Conservation (phyloP, 2,797 vertebrate genomes). For the Gallinago stenura region DNA sequence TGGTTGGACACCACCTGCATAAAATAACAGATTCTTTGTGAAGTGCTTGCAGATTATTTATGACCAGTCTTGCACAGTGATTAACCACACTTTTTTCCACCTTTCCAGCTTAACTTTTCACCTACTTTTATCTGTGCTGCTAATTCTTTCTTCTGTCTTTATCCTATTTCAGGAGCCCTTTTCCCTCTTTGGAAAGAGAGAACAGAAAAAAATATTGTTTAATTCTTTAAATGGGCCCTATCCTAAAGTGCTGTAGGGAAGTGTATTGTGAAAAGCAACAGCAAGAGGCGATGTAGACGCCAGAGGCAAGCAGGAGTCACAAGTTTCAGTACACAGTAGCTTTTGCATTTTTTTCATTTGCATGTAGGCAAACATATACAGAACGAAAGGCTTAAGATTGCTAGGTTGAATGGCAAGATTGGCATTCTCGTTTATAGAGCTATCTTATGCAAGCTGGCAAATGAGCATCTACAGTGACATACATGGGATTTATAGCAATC, state of each 20-base stretch:
- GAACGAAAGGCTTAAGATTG: neutral
- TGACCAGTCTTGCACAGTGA: rapidly evolving
- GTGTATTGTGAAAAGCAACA: neutral
- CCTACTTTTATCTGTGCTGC: neutral
- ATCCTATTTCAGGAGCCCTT: neutral
- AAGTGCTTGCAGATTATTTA: neutral
- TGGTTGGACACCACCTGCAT: neutral
- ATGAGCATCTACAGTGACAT: neutral
- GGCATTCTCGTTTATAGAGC: neutral
- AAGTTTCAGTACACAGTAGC: neutral
- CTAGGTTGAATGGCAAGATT: neutral
- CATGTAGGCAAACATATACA: neutral
- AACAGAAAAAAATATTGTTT: neutral
- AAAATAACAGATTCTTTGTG: neutral
- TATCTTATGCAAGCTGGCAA: neutral
- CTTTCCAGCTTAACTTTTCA: neutral
- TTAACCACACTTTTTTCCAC: neutral
- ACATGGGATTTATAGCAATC: neutral
- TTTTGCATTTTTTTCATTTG: neutral
- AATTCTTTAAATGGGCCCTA: neutral
- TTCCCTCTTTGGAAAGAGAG: neutral
- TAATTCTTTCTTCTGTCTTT: neutral
- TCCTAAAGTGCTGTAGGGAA: neutral
- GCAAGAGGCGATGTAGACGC: neutral
- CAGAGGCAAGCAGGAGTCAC: neutral